Conservation (phyloP, 2,797 vertebrate species). For the Hippocampus kuda region DNA sequence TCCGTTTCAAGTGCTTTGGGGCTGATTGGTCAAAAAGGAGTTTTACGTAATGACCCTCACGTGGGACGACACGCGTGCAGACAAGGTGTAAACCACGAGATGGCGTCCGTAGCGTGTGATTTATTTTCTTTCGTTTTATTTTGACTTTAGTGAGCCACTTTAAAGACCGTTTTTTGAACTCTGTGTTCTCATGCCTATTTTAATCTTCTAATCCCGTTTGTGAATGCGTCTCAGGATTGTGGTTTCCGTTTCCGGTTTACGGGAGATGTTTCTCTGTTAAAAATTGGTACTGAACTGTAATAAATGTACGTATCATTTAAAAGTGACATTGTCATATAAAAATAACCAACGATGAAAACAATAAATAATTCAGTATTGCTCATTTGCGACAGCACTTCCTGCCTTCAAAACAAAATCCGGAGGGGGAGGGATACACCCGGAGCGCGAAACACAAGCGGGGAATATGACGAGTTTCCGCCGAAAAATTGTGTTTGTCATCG, state of each 20-base stretch:
- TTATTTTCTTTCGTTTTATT: background rate
- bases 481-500: background rate
- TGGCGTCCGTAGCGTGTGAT: background rate
- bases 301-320: too few relatives aligned
- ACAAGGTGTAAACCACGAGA: background rate
- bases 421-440: too few relatives aligned
- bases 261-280: background rate
- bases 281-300: too few relatives aligned
- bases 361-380: background rate
- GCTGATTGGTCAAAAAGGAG: constrained; percentile 43
- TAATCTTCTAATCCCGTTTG: background rate
- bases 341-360: background rate
- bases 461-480: background rate
- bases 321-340: background rate
- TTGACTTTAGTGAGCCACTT: background rate
- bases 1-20: constrained; percentile 35
- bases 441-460: background rate
- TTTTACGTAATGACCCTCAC: constrained; percentile 45
- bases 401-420: background rate
- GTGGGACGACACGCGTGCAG: constrained; percentile 23
- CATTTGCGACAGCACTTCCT: background rate
- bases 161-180: background rate
- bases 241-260: too few relatives aligned
- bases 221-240: background rate
- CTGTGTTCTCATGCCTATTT: background rate